Conservation (phyloP, 2,113 vertebrate species). For the Peromyscus maniculatus region DNA sequence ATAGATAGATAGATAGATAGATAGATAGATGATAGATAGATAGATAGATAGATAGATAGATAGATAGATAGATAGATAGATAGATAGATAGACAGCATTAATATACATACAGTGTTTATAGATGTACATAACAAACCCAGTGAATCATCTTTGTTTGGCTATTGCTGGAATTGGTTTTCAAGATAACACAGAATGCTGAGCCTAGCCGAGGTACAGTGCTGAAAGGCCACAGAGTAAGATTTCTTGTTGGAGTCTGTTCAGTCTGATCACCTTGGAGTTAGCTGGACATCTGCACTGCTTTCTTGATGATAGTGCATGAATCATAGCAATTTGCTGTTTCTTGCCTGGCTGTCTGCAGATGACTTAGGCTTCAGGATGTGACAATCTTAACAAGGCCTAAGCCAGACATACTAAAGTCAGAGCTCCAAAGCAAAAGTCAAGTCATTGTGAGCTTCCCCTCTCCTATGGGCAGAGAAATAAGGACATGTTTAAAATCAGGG, state of each 20-base stretch:
- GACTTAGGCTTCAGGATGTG: conserved; percentile 43
- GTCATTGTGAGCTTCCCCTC: neutral
- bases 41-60: neutral
- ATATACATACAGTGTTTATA: neutral
- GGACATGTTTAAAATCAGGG: neutral
- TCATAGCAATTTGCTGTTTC: neutral
- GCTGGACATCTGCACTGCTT: neutral
- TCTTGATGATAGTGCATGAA: neutral
- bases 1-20: neutral
- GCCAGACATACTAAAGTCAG: neutral
- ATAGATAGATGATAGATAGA: neutral
- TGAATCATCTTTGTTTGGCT: neutral
- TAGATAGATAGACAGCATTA: neutral
- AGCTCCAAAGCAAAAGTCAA: neutral
- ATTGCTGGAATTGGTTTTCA: conserved; percentile 34
- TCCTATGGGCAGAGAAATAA: neutral
- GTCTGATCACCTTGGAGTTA: neutral
- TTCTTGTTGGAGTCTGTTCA: neutral
- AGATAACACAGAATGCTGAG: neutral
- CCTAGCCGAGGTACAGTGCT: neutral
- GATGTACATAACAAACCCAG: neutral
- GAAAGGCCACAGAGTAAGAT: neutral
- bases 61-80: neutral
- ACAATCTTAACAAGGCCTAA: conserved; percentile 10
- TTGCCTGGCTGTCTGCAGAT: neutral